Base-by-base conservation (phyloP, 2,888 invertebrate genomes). In the Diarsia dahlii region DNA sequence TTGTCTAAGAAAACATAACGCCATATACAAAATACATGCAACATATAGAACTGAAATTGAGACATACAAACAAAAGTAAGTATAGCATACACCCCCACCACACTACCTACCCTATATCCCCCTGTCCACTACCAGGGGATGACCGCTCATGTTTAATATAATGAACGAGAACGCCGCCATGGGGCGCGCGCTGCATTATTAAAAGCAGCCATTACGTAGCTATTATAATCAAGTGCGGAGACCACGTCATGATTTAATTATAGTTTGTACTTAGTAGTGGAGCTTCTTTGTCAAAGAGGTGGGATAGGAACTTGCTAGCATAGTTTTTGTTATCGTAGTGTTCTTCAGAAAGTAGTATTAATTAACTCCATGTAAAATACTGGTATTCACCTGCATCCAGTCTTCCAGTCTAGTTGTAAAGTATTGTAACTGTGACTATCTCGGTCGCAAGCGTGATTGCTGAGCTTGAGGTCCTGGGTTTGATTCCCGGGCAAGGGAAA, bases 101-200 rank as follows among this genome's bases (percentile, higher is more conserved):
- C 60, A 63, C 0, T 28, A 28, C 46, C 46, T 0, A 28, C n/a
- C 58, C 62, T 73, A 60, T 76, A 28, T 84, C 74, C 75, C n/a
- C 20, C 68, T 0, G 8, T 52, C 52, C 46, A 62, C n/a, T 3
- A 28, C 50, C 39, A 34, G 20, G 74, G 67, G 72, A 60, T 79
- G 58, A 34, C 66, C 75, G 45, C 56, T 67, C 68, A 71, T 79
- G 70, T 79, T 56, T 70, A 69, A 77, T 77, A 62, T 78, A 80
- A 81, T 76, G 77, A 80, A 75, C 80, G 64, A 56, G 13, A 50
- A 10, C 48, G 73, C 62, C 39, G 20, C 64, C n/a, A 12, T 52
- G 60, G 50, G 28, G 54, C 60, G 20, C 39, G 45, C 28, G 1
- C 50, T 72, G 34, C 63, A 60, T 86, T 74, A 77, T 83, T 82